phyloP scores from a whole-genome alignment of 2,888 invertebrate species.

The Salpingus planirostris region DNA sequence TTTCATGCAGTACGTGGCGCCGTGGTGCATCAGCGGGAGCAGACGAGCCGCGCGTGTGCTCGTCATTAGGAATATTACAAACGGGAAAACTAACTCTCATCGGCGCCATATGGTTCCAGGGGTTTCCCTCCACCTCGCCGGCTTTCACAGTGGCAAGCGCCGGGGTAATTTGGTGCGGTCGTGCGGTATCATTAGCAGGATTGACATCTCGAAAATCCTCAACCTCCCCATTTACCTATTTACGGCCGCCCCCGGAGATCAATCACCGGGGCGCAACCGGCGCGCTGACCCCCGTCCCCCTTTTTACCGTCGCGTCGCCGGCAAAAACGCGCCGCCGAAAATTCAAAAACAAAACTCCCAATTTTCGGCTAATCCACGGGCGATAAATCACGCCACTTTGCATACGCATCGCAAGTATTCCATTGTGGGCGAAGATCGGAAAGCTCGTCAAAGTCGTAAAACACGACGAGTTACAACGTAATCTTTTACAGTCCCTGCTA shows the following conservation, averaged over 20 bases:
- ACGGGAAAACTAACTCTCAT: conserved; percentile 44
- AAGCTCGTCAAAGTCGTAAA: conserved; percentile 19
- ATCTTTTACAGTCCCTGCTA: conserved; percentile 34
- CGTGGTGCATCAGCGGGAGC: conserved; percentile 10
- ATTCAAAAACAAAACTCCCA: not conserved
- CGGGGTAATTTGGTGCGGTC: conserved; percentile 43
- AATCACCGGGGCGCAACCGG: conserved; percentile 10
- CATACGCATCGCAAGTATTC: conserved; percentile 1
- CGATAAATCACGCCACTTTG: not conserved
- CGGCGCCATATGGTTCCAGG: conserved; percentile 41
- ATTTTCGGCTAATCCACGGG: not conserved
- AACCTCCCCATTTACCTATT: conserved; percentile 34
- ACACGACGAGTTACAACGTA: conserved; percentile 23
- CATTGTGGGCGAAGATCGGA: conserved; percentile 14
- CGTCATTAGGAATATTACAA: conserved; percentile 47
- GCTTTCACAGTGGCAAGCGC: conserved; percentile 13
- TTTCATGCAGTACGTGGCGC: conserved; percentile 38
- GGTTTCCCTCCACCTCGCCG: conserved; percentile 17
- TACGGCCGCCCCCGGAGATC: conserved; percentile 18
- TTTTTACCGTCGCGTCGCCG: not conserved
- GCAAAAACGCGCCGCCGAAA: not conserved
- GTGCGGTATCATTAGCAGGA: conserved; percentile 45
- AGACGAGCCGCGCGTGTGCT: conserved; percentile 35
- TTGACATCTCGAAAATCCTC: conserved; percentile 41
- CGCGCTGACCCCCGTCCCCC: not conserved